A percentile compares a stretch with the other conserved stretches of the same genome.
Conservation (phyloP, 2,113 vertebrate species). For the Ahaetulla prasina region DNA sequence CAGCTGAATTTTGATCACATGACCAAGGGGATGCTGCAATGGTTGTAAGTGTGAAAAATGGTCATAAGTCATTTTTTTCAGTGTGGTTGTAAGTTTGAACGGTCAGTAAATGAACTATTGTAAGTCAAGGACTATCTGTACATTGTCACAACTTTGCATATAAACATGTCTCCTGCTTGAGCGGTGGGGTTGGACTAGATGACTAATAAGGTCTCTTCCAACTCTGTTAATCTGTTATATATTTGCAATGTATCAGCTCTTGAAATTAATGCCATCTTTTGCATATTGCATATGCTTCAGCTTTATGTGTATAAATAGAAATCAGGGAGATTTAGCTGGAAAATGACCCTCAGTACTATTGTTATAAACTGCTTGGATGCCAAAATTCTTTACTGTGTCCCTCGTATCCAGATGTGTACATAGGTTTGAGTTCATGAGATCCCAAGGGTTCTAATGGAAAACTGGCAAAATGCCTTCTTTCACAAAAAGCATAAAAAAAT, state of each 20-base stretch:
- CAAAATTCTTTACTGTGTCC: not conserved
- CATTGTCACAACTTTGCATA: not conserved
- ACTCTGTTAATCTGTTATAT: too few species aligned
- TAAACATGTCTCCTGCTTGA: too few species aligned
- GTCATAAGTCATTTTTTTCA: too few species aligned
- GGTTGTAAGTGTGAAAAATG: too few species aligned
- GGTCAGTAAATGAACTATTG: too few species aligned
- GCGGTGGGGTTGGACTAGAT: too few species aligned
- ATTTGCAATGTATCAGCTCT: too few species aligned
- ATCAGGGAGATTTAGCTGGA: not conserved
- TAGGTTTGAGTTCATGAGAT: not conserved
- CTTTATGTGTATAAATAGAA: not conserved
- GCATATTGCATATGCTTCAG: not conserved
- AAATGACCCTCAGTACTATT: not conserved
- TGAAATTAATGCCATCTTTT: not conserved
- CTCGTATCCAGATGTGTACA: not conserved
- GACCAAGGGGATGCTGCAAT: too few species aligned
- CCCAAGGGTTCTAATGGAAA: not conserved
- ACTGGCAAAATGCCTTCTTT: not conserved
- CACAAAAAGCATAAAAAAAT: not conserved
- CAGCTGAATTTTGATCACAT: too few species aligned
- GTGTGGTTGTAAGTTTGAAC: too few species aligned
- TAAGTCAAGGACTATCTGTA: not conserved
- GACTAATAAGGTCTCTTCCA: too few species aligned
- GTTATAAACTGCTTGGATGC: not conserved